These are phyloP conservation scores for Sylvietta virens DNA, from an alignment of 2,113 vertebrate genomes.

Conservation along the genomic window DNA sequence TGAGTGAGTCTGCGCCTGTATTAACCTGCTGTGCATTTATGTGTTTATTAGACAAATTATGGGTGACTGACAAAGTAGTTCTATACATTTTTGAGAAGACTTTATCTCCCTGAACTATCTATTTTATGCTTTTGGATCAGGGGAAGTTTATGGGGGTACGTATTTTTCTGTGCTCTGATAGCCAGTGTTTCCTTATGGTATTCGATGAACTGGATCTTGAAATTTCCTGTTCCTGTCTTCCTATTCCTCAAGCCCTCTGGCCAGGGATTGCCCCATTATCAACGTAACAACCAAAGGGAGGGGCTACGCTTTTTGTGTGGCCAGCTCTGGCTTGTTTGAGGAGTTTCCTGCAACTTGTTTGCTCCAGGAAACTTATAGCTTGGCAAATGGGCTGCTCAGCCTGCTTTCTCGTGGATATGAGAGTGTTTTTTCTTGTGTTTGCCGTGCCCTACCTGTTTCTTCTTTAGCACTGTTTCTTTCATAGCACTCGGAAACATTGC, in stretches of 20 bases:
- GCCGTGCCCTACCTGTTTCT: not conserved
- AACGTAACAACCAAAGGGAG: slow-evolving; percentile 6
- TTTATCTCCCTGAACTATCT: not conserved
- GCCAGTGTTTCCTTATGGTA: not conserved
- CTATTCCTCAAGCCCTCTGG: slow-evolving; percentile 14
- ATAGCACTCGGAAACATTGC: not conserved
- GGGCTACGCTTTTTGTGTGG: not conserved
- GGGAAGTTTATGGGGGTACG: not conserved
- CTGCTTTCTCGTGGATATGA: not conserved
- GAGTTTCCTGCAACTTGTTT: slow-evolving; percentile 10
- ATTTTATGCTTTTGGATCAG: not conserved
- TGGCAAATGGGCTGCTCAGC: not conserved
- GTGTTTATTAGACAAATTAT: not conserved
- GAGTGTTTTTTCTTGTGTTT: not conserved
- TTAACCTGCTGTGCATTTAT: not conserved
- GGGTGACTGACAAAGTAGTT: not conserved
- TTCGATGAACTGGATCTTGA: not conserved
- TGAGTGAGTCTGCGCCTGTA: not conserved
- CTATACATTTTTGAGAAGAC: not conserved
- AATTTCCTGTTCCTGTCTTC: not conserved
- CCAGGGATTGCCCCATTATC: slow-evolving; percentile 16
- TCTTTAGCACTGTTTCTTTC: not conserved
- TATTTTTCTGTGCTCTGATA: not conserved
- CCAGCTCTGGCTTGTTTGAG: slow-evolving; percentile 54
- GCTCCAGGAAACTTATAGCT: not conserved